Evolutionary conservation across 2,797 vertebrate genomes (phyloP).

Genomic region (Tadarida brasiliensis): DNA sequence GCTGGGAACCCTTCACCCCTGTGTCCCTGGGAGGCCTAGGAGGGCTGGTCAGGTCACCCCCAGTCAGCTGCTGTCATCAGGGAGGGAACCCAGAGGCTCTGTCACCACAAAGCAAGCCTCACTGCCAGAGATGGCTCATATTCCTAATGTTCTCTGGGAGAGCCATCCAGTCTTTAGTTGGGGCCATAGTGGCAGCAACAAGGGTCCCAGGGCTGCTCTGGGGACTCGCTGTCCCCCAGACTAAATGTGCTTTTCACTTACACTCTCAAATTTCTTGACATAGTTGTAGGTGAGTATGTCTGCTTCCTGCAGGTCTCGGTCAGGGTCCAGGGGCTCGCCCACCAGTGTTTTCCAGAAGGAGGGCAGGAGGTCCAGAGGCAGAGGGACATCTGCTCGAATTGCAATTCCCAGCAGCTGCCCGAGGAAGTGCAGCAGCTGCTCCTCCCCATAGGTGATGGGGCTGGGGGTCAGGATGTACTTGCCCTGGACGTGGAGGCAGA

Average conservation of each 20-base stretch:
- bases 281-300: conserved; percentile 98
- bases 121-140: rapidly evolving
- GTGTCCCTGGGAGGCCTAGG: not conserved
- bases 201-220: not conserved
- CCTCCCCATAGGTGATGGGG: conserved; percentile 97
- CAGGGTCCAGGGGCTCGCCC: conserved; percentile 93
- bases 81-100: not conserved
- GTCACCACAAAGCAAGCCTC: not conserved
- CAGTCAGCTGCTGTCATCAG: not conserved
- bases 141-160: not conserved
- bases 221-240: not conserved
- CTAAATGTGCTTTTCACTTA: conserved; percentile 79
- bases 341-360: conserved; percentile 99
- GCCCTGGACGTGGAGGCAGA: conserved; percentile 88
- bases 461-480: conserved; percentile 96
- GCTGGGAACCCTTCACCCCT: not conserved
- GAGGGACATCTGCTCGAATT: conserved; percentile 96
- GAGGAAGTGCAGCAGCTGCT: conserved; percentile 97
- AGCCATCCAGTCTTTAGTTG: rapidly evolving
- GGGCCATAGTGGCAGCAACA: not conserved
- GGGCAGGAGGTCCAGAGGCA: conserved; percentile 96
- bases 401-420: conserved; percentile 97
- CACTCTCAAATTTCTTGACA: conserved; percentile 96
- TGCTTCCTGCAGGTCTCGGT: conserved; percentile 96
- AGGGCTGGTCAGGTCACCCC: not conserved